Evolutionary conservation across 2,797 vertebrate genomes (phyloP).

Genomic region (Diplodus puntazzo): DNA sequence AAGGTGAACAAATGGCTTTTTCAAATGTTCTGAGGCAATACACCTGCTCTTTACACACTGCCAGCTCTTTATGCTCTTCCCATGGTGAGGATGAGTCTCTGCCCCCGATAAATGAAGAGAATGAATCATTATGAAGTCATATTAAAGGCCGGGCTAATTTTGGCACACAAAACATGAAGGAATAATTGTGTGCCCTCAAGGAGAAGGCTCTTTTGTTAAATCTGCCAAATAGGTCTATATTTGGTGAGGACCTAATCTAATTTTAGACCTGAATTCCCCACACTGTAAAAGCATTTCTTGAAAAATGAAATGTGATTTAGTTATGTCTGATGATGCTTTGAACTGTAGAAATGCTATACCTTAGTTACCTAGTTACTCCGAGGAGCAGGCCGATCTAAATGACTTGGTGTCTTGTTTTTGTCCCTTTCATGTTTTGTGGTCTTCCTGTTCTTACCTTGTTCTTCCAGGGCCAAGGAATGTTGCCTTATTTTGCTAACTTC

Average conservation of each 20-base stretch:
- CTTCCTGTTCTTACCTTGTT: constrained; percentile 79
- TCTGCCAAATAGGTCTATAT: constrained; percentile 56
- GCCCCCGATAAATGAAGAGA: constrained; percentile 19
- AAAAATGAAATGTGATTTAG: constrained; percentile 1
- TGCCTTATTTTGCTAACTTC: constrained; percentile 97
- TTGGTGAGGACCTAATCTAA: constrained; percentile 32
- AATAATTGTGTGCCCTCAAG: constrained; percentile 42
- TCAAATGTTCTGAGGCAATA: not conserved
- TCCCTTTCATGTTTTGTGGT: constrained; percentile 79
- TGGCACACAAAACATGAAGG: constrained; percentile 40
- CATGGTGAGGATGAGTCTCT: not conserved
- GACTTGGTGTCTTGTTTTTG: constrained; percentile 61
- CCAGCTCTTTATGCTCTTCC: not conserved
- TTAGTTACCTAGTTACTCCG: not conserved
- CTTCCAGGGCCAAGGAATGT: constrained; percentile 90
- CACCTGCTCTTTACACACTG: not conserved
- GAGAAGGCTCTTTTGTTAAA: constrained; percentile 53
- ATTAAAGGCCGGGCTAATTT: constrained; percentile 57
- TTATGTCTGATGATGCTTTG: not conserved
- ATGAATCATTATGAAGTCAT: constrained; percentile 28
- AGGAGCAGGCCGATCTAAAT: constrained; percentile 32
- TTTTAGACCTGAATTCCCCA: constrained; percentile 19
- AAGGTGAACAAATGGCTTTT: not conserved
- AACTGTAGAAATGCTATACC: not conserved
- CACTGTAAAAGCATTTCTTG: constrained; percentile 22